Evolutionary conservation across 2,113 vertebrate species (phyloP).

Genomic region (Raphicerus campestris): DNA sequence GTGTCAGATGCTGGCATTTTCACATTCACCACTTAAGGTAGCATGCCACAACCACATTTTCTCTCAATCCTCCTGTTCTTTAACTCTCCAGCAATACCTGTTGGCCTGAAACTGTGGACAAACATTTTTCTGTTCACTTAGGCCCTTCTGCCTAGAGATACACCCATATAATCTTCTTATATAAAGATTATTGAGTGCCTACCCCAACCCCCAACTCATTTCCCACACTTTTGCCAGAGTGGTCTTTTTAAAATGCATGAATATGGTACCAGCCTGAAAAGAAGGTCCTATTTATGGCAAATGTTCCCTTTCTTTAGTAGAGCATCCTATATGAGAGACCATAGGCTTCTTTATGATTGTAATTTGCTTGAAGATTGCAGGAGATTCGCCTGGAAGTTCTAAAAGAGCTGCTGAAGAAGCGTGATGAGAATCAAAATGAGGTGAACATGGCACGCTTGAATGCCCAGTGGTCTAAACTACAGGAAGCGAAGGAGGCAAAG

Average conservation of each 20-base stretch:
- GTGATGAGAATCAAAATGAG: slow-evolving; percentile 78
- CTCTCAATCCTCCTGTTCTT: not conserved
- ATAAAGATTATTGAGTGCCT: not conserved
- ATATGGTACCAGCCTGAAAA: not conserved
- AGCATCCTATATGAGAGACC: not conserved
- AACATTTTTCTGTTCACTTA: not conserved
- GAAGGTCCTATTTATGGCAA: not conserved
- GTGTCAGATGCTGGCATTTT: not conserved
- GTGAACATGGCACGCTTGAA: slow-evolving; percentile 76
- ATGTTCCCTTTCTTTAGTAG: not conserved
- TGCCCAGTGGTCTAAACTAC: slow-evolving; percentile 77
- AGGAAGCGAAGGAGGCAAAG: slow-evolving; percentile 81
- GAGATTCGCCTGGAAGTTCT: slow-evolving; percentile 84
- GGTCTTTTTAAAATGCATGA: not conserved
- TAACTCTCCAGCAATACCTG: not conserved
- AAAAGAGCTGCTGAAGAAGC: slow-evolving; percentile 79
- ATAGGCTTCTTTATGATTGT: not conserved
- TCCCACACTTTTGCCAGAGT: not conserved
- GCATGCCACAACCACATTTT: not conserved
- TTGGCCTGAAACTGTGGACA: not conserved
- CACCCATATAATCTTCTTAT: not conserved
- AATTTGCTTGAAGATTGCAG: slow-evolving; percentile 84
- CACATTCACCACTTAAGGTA: not conserved
- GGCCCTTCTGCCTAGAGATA: not conserved
- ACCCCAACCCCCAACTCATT: not conserved